Conservation (phyloP, 2,113 vertebrate genomes). For the Cygnus buccinator region DNA sequence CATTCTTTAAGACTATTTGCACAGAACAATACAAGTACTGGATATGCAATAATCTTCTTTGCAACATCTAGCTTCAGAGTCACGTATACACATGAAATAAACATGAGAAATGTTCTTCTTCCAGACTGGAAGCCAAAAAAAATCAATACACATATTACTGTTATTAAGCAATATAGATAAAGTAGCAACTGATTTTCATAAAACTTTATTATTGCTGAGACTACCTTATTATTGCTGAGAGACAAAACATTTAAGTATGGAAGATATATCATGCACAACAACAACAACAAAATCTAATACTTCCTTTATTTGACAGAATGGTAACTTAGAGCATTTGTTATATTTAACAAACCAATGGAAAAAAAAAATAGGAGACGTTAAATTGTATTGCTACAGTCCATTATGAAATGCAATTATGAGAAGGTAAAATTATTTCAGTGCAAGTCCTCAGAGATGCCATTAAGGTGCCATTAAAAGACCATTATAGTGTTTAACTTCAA, state of each 20-base stretch:
- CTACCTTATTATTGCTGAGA: neutral
- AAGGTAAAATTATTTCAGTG: constrained; percentile 36
- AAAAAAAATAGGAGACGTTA: neutral
- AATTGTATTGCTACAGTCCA: neutral
- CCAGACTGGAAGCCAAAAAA: neutral
- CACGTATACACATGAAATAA: neutral
- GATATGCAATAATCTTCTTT: neutral
- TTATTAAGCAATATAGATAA: neutral
- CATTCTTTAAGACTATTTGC: neutral
- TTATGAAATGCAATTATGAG: neutral
- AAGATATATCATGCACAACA: neutral
- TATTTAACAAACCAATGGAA: neutral
- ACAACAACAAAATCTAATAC: neutral
- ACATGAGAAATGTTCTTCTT: neutral
- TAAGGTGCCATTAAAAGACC: constrained; percentile 55
- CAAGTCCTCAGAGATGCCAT: constrained; percentile 39
- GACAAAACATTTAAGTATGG: neutral
- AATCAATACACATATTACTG: neutral
- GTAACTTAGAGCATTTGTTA: neutral
- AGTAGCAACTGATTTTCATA: no score
- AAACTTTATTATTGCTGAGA: neutral
- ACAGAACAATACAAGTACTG: neutral
- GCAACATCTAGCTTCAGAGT: neutral
- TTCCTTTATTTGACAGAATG: neutral
- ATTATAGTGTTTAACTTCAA: constrained; percentile 31